Evolutionary conservation across 2,888 invertebrate genomes (phyloP).

Genomic region (Leptinotarsa rubiginosa): DNA sequence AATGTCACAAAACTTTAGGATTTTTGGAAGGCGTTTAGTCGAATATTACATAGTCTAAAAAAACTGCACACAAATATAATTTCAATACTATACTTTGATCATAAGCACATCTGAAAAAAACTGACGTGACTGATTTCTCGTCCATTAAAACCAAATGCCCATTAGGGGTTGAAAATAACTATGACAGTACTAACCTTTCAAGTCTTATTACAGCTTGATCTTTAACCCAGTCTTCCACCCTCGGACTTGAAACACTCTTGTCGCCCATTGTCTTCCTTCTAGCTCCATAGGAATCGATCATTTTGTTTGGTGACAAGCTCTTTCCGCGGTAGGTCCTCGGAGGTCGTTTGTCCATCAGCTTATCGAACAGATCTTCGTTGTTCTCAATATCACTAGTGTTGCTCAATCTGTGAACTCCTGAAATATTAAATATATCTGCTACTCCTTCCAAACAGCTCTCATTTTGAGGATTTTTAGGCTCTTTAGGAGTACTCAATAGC

Average conservation of each 20-base stretch:
- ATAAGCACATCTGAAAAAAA: no score
- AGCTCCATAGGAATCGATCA: slow-evolving; percentile 20
- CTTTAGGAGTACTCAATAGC: slow-evolving; percentile 48
- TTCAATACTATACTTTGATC: no score
- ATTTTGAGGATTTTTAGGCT: slow-evolving; percentile 35
- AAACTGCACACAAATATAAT: no score
- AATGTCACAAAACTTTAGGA: no score
- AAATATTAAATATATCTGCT: slow-evolving; percentile 49
- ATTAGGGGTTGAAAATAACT: not conserved
- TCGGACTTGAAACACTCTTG: slow-evolving; percentile 35
- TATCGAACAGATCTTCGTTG: slow-evolving; percentile 48
- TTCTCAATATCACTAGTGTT: slow-evolving; percentile 47
- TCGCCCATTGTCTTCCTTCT: slow-evolving; percentile 44
- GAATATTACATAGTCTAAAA: not conserved
- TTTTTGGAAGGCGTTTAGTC: no score
- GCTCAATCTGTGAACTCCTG: slow-evolving; percentile 38
- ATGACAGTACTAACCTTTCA: slow-evolving; percentile 18
- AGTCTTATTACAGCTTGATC: slow-evolving; percentile 41
- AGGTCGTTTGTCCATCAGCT: slow-evolving; percentile 43
- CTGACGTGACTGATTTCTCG: no score
- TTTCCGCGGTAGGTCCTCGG: slow-evolving; percentile 44
- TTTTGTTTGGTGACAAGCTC: slow-evolving; percentile 42
- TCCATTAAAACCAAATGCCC: no score
- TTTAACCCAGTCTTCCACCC: slow-evolving; percentile 49
- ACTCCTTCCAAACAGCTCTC: slow-evolving; percentile 52